Evolutionary conservation across 2,797 vertebrate genomes (phyloP).

Genomic region (Gobionotothen gibberifrons): DNA sequence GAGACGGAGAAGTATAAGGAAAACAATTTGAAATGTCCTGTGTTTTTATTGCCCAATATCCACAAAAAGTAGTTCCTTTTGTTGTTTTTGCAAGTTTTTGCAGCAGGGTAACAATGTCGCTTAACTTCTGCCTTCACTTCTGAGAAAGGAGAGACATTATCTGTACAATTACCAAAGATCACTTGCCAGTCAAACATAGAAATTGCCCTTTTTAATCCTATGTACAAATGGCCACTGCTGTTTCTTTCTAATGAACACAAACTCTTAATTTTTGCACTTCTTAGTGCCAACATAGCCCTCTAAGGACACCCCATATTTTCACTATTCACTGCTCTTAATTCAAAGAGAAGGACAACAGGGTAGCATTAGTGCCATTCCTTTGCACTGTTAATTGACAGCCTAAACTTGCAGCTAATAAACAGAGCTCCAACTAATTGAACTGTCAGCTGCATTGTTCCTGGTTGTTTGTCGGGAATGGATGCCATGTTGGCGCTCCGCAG

Average conservation of each 20-base stretch:
- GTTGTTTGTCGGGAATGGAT: constrained; percentile 67
- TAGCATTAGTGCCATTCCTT: constrained; percentile 18
- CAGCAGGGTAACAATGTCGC: not conserved
- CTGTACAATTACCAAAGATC: not conserved
- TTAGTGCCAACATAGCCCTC: not conserved
- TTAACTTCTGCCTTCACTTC: not conserved
- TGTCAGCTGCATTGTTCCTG: constrained; percentile 61
- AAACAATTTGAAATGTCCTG: not conserved
- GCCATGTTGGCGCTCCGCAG: constrained; percentile 51
- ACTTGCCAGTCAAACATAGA: not conserved
- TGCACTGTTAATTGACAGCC: constrained; percentile 61
- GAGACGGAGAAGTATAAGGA: not conserved
- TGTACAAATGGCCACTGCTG: not conserved
- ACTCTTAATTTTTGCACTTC: not conserved
- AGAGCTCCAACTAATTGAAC: constrained; percentile 66
- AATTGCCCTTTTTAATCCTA: not conserved
- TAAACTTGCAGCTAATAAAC: constrained; percentile 63
- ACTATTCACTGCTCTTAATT: constrained; percentile 23
- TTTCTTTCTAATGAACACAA: not conserved
- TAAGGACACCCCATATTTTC: constrained; percentile 3
- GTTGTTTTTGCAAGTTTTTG: not conserved
- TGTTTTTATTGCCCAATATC: not conserved
- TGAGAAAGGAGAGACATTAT: not conserved
- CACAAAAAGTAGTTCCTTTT: not conserved
- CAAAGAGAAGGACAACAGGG: constrained; percentile 16